A percentile compares a stretch with the other conserved stretches of the same genome.
Evolutionary conservation across 2,888 invertebrate genomes (phyloP).

Genomic region (Allophyes oxyacanthae): DNA sequence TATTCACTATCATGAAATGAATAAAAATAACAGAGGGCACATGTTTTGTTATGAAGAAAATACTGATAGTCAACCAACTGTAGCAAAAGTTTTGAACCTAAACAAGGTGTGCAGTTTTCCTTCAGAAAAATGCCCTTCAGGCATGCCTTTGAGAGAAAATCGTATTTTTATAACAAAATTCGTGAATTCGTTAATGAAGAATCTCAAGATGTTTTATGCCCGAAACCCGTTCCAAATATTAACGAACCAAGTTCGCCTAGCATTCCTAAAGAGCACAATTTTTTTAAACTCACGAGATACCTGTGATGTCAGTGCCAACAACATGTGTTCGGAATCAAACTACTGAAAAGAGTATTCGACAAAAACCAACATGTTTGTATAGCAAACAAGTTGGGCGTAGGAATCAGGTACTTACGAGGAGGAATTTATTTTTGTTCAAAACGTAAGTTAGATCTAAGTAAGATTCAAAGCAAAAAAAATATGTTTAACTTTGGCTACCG

Average conservation of each 20-base stretch:
- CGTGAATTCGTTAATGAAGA: not conserved
- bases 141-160: not conserved
- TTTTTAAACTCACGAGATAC: no score
- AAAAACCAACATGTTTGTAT: not conserved
- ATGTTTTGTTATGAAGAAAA: not conserved
- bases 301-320: not conserved
- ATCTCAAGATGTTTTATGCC: constrained; percentile 1
- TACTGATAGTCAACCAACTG: not conserved
- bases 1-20: no score
- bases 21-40: no score
- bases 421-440: no score
- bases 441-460: no score
- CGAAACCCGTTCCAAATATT: not conserved
- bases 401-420: no score
- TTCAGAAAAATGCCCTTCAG: not conserved
- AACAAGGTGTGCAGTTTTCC: not conserved
- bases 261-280: no score
- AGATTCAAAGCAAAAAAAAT: no score
- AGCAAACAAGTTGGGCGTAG: not conserved
- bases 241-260: no score
- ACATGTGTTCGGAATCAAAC: not conserved
- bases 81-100: not conserved
- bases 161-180: not conserved
- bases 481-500: no score
- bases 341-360: not conserved